These are phyloP conservation scores for Blennius ocellaris DNA, from an alignment of 2,113 vertebrate genomes.

Conservation along the genomic window DNA sequence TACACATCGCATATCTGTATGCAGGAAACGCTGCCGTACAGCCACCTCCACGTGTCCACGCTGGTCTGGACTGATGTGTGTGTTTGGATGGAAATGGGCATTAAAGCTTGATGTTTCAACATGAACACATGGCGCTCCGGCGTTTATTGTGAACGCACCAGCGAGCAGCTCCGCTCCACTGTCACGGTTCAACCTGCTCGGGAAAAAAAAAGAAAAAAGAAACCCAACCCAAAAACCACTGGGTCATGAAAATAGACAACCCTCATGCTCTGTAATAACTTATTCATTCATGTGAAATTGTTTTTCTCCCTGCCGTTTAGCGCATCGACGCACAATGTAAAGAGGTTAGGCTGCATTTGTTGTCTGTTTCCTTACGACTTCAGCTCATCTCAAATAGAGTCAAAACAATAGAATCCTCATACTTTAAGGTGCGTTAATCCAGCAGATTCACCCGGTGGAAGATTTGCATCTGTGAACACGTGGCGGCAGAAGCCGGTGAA, in stretches of 20 bases:
- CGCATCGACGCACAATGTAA: conserved; percentile 21
- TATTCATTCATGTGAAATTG: conserved; percentile 29
- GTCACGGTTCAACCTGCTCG: conserved; percentile 31
- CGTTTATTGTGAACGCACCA: conserved; percentile 37
- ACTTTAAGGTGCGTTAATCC: conserved; percentile 45
- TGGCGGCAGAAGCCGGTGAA: conserved; percentile 36
- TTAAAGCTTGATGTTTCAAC: no score
- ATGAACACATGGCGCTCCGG: conserved; percentile 3
- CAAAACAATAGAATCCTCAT: conserved; percentile 47
- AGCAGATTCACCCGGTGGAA: conserved; percentile 5
- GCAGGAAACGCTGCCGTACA: not conserved
- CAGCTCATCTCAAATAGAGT: not conserved
- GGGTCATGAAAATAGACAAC: conserved; percentile 25
- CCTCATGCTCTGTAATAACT: conserved; percentile 3
- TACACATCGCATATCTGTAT: not conserved
- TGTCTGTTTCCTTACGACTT: no score
- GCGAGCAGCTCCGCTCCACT: conserved; percentile 23
- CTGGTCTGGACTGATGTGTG: not conserved
- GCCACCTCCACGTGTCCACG: no score
- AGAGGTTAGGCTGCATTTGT: conserved; percentile 1
- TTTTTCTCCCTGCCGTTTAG: not conserved
- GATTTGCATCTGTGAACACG: conserved; percentile 29
- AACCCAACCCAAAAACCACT: no score
- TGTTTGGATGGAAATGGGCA: not conserved
- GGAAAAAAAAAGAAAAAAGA: conserved; percentile 11